Evolutionary conservation across 2,797 vertebrate species (phyloP), one percentile per base, ranked within the genome.

Genomic region (Amblyopsis hoosieri): DNA sequence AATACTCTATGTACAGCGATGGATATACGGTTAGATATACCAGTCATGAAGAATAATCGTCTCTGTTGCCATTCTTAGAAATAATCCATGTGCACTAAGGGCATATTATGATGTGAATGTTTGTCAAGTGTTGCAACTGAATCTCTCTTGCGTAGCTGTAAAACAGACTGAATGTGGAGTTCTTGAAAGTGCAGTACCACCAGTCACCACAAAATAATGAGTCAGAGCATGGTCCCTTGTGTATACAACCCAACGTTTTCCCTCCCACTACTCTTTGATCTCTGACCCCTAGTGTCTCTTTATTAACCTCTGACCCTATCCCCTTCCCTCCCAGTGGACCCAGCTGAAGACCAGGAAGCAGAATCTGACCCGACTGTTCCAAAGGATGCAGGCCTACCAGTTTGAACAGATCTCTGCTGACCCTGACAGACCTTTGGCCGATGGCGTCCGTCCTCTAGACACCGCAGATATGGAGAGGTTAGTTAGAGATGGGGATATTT

Each of bases 381-480:
- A 94, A 90, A 97, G 96, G 85, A 99, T 99, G 98, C 98, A 99
- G 80, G 94, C 96, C 14, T 99, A 94, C 82, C 98, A 99, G 81
- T 99, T 95, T 14, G 98, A 99, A 62, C 97, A 98, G 83, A 99
- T 99, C 69, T 99, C 97, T 14, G 97, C 98, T 29, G 97, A 99
- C 66, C 97, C 97, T 4, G 98, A 99, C 89, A 99, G 99, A 76
- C 98, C 98, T 19, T 81, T 99, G 81, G 95, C 98, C 1, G 98
- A 99, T 57, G 97, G 96, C 54, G 94, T 99, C 78, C 94, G 98
- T 74, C 95, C 98, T 46, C 84, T 99, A 57, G 98, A 99, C 87
- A 99, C 96, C 0, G 87, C 95, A 13, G 98, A 99, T 79, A 94
- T 98, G 94, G 97, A 99, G 76, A 95, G 98, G 98, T 97, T 79